These are phyloP conservation scores for Urocynchramus pylzowi DNA, from an alignment of 2,113 vertebrate species.

Conservation along the genomic window DNA sequence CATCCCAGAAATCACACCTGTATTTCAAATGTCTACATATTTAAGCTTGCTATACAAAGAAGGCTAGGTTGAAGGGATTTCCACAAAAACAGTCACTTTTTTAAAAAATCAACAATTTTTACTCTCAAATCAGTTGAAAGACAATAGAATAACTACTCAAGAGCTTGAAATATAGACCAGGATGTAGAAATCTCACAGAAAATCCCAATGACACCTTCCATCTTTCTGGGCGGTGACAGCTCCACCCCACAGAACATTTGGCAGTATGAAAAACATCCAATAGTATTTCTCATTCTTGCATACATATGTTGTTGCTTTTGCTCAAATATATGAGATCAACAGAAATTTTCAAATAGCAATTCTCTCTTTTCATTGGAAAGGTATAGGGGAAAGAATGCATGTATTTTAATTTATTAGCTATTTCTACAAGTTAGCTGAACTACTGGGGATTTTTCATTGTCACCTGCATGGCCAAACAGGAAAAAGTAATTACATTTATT, in stretches of 20 bases:
- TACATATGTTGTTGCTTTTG: neutral
- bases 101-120: neutral
- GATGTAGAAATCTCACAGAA: neutral
- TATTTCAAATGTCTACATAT: neutral
- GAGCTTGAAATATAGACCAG: neutral
- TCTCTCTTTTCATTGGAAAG: neutral
- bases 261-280: neutral
- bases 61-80: neutral
- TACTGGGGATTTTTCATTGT: neutral
- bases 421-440: neutral
- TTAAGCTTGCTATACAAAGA: neutral
- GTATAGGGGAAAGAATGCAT: neutral
- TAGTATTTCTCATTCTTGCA: neutral
- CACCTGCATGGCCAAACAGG: neutral
- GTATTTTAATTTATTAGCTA: neutral
- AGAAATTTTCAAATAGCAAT: neutral
- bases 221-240: neutral
- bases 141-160: neutral
- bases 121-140: neutral
- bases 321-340: neutral
- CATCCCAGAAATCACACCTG: neutral
- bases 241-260: neutral
- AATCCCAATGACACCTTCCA: neutral
- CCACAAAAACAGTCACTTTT: neutral
- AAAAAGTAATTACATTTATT: neutral